A percentile compares a stretch with the other conserved stretches of the same genome.
Conservation (phyloP, 2,113 vertebrate genomes). For the Irena cyanogastra region DNA sequence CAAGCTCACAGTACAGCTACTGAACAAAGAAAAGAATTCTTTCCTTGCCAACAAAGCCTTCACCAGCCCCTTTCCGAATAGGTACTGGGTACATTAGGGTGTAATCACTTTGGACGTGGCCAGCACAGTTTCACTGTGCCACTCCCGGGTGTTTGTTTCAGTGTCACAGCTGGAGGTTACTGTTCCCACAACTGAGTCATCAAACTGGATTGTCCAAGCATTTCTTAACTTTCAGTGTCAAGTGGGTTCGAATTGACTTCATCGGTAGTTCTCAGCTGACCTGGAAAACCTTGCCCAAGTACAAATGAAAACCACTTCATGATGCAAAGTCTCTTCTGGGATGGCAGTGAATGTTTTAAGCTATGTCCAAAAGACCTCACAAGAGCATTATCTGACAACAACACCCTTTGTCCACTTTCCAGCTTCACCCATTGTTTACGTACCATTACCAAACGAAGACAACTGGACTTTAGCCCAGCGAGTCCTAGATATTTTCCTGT, state of each 20-base stretch:
- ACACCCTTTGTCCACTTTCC: neutral
- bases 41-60: neutral
- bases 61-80: neutral
- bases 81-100: neutral
- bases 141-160: neutral
- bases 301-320: neutral
- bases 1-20: neutral
- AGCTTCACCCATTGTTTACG: neutral
- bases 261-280: neutral
- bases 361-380: neutral
- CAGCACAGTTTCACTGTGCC: neutral
- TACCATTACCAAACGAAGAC: neutral
- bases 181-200: neutral
- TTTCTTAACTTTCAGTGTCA: constrained; percentile 24
- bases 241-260: neutral
- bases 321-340: neutral
- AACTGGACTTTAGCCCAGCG: neutral
- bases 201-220: neutral
- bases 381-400: neutral
- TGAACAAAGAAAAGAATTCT: neutral
- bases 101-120: neutral
- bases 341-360: neutral
- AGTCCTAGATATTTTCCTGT: neutral
- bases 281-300: neutral
- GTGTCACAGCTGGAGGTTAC: neutral